Conservation (phyloP, 2,113 vertebrate species). For the Chionis minor region DNA sequence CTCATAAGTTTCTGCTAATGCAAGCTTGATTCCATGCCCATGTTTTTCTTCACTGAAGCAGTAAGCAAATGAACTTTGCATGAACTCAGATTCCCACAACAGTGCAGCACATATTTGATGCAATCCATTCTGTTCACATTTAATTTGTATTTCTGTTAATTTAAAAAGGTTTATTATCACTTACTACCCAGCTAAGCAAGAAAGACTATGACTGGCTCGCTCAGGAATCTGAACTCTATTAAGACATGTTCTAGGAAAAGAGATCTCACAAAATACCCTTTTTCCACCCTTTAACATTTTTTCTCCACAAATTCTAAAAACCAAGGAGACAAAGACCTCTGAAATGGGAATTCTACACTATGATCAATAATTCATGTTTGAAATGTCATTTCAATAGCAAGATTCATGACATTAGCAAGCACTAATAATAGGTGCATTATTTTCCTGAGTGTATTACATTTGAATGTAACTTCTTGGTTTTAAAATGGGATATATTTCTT, state of each 20-base stretch:
- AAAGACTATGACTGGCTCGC: background rate
- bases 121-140: slow-evolving; percentile 31
- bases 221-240: slow-evolving; percentile 28
- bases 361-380: background rate
- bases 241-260: background rate
- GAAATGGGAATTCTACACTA: background rate
- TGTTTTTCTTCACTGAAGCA: background rate
- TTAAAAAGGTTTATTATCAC: slow-evolving; percentile 54
- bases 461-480: background rate
- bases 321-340: background rate
- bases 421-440: background rate
- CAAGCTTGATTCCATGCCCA: slow-evolving; percentile 15
- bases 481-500: background rate
- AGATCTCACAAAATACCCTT: background rate
- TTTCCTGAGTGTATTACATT: background rate
- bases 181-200: slow-evolving; percentile 29
- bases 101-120: slow-evolving; percentile 38
- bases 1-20: slow-evolving; percentile 18
- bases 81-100: slow-evolving; percentile 65
- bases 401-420: background rate
- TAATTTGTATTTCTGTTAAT: slow-evolving; percentile 65
- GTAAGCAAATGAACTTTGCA: slow-evolving; percentile 64
- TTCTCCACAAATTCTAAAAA: background rate
- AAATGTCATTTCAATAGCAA: background rate
- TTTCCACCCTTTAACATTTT: background rate